These are phyloP conservation scores for Tupaia tana DNA, from an alignment of 2,113 vertebrate genomes.

Conservation along the genomic window DNA sequence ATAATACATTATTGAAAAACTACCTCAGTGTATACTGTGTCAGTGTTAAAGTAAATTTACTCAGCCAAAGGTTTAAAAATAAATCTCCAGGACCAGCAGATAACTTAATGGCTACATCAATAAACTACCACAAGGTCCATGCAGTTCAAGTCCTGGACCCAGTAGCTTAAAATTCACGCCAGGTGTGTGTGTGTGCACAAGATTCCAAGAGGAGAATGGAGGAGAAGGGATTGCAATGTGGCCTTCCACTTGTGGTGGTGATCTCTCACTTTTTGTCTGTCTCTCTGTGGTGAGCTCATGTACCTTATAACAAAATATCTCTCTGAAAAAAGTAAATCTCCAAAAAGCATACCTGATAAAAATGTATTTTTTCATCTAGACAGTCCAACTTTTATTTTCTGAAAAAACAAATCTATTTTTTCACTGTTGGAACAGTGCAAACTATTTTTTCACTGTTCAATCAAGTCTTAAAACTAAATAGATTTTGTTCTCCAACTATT, in stretches of 20 bases:
- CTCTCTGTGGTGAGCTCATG: too few species aligned
- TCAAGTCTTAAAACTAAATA: conserved; percentile 5
- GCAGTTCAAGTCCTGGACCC: too few species aligned
- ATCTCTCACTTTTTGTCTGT: too few species aligned
- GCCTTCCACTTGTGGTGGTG: too few species aligned
- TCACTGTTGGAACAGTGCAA: neutral
- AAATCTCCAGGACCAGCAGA: neutral
- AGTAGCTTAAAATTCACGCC: too few species aligned
- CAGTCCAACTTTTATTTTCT: neutral
- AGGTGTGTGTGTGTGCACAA: too few species aligned
- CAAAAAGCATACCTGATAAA: neutral
- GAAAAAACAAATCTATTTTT: neutral
- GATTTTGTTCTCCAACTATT: neutral
- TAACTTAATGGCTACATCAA: too few species aligned
- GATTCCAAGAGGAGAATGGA: too few species aligned
- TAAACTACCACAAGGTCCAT: too few species aligned
- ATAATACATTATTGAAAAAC: neutral
- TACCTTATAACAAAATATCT: too few species aligned
- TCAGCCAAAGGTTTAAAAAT: neutral
- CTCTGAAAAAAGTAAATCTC: neutral
- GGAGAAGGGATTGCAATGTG: too few species aligned
- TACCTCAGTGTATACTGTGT: neutral
- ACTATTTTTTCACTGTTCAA: neutral
- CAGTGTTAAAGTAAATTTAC: neutral
- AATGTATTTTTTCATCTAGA: neutral